These are phyloP conservation scores for Gallinago stenura DNA, from an alignment of 2,797 vertebrate genomes.

Conservation along the genomic window DNA sequence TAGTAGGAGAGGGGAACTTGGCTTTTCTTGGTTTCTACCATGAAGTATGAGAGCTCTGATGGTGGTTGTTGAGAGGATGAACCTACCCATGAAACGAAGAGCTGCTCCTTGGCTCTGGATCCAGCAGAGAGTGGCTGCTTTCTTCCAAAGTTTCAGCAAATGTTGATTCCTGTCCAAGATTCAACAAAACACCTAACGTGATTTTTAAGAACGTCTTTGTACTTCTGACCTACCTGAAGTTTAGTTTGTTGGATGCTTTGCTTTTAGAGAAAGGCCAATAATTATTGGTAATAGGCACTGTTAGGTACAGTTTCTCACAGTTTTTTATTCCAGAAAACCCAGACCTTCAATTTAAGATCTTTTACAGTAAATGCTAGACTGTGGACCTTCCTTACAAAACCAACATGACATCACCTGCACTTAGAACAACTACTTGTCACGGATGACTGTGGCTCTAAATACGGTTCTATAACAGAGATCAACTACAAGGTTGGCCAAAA, in stretches of 20 bases:
- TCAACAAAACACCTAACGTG: not conserved
- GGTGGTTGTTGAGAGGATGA: not conserved
- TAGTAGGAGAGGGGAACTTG: not conserved
- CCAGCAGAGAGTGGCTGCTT: not conserved
- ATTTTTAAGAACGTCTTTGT: not conserved
- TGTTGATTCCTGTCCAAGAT: not conserved
- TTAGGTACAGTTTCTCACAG: no score
- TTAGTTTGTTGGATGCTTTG: not conserved
- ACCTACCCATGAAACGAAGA: not conserved
- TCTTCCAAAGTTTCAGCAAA: not conserved
- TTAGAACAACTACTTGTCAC: not conserved
- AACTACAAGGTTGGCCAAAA: not conserved
- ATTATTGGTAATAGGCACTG: not conserved
- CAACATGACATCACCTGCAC: not conserved
- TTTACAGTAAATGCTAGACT: not conserved
- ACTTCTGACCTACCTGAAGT: not conserved
- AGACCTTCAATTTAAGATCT: not conserved
- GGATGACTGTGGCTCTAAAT: not conserved
- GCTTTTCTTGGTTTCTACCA: not conserved
- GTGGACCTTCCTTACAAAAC: not conserved
- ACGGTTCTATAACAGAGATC: not conserved
- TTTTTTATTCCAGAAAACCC: not conserved
- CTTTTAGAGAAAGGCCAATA: not conserved
- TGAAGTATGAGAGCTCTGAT: no score
- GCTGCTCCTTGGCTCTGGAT: not conserved